Evolutionary conservation across 2,797 vertebrate genomes (phyloP).

Genomic region (Leptatherina wallacei): DNA sequence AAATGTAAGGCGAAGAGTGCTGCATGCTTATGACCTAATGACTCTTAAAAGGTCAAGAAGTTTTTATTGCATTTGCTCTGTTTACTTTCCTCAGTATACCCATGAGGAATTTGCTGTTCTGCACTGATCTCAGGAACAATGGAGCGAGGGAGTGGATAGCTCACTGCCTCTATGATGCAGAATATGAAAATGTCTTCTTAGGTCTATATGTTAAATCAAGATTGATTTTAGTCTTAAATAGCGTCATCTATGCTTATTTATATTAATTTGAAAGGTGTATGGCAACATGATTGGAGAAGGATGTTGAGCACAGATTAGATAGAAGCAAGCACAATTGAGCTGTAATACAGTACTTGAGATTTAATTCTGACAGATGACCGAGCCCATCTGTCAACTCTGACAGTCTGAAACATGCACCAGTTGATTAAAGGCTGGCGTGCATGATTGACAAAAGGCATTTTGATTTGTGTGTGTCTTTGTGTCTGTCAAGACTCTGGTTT

Average conservation of each 20-base stretch:
- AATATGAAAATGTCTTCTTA: too few relatives aligned
- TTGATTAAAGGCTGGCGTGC: neutral
- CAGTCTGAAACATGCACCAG: neutral
- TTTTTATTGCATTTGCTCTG: neutral
- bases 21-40: conserved; percentile 1
- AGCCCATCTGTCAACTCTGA: neutral
- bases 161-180: too few relatives aligned
- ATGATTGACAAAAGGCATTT: neutral
- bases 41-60: neutral
- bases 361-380: neutral
- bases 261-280: neutral
- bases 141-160: neutral
- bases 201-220: too few relatives aligned
- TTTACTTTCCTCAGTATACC: neutral
- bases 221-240: neutral
- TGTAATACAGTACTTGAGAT: neutral
- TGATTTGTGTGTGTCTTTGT: neutral
- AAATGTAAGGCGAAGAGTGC: neutral
- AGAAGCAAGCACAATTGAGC: neutral
- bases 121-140: neutral
- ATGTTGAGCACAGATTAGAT: neutral
- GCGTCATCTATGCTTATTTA: neutral
- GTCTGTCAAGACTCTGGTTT: neutral
- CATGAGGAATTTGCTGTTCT: neutral
- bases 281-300: neutral